Percentiles rank a stretch among this genome's conserved stretches.
These are phyloP conservation scores for Wasmannia auropunctata DNA, from an alignment of 1,140 invertebrate genomes.

Conservation along the genomic window DNA sequence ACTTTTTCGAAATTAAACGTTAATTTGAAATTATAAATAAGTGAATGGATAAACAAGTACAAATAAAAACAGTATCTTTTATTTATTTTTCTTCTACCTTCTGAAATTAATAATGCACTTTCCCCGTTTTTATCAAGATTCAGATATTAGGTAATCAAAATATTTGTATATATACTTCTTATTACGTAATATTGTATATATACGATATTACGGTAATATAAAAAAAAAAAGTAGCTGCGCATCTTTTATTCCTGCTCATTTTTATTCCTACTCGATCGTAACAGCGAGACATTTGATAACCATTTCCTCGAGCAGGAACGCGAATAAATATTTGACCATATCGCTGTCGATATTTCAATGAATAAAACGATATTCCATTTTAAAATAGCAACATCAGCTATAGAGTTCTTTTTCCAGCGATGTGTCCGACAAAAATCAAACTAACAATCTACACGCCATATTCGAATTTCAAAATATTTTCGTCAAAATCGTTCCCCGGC, in stretches of 20 bases:
- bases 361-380: conserved; percentile 7
- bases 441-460: neutral
- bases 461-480: conserved; percentile 18
- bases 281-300: neutral
- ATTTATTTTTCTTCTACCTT: neutral
- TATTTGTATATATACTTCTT: neutral
- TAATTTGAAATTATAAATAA: conserved; percentile 3
- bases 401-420: neutral
- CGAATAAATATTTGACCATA: neutral
- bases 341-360: conserved; percentile 2
- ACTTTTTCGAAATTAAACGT: conserved; percentile 12
- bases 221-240: neutral
- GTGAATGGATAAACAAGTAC: neutral
- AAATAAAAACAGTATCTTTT: neutral
- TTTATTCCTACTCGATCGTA: neutral
- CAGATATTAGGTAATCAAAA: neutral
- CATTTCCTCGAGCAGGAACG: neutral
- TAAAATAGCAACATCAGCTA: conserved; percentile 2
- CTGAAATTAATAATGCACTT: neutral
- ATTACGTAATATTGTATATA: neutral
- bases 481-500: neutral
- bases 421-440: neutral
- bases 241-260: neutral
- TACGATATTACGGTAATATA: too few species aligned
- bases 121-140: neutral